phyloP scores from a whole-genome alignment of 2,888 invertebrate species.

The Coelopa pilipes region DNA sequence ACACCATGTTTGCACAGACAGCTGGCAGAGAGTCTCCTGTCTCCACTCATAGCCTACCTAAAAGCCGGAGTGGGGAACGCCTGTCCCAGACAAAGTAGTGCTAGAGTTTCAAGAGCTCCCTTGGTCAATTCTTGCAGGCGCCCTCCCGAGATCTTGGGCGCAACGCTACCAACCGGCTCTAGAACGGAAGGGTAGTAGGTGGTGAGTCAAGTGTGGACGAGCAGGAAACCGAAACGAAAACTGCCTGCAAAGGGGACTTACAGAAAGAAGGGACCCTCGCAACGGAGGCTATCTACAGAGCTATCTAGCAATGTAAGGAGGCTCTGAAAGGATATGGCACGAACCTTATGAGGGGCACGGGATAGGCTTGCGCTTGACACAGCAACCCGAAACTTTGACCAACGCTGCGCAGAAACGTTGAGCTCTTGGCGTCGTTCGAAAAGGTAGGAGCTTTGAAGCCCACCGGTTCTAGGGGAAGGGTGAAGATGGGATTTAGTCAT shows the following conservation, averaged over 20 bases:
- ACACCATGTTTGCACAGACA: background rate
- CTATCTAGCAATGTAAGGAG: too few species aligned
- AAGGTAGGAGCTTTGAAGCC: constrained; percentile 70
- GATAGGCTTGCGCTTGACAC: constrained; percentile 80
- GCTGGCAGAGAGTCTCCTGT: constrained; percentile 32
- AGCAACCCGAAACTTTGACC: constrained; percentile 61
- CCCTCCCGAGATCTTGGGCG: constrained; percentile 67
- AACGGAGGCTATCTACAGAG: background rate
- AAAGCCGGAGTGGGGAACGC: constrained; percentile 70
- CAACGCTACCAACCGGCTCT: constrained; percentile 70
- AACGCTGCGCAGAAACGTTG: constrained; percentile 57
- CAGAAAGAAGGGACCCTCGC: background rate
- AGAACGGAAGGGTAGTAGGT: constrained; percentile 32
- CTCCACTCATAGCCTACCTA: constrained; percentile 63
- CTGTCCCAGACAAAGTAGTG: constrained; percentile 71
- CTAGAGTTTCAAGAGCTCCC: constrained; percentile 49
- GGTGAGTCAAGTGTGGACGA: background rate
- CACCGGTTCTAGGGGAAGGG: constrained; percentile 66
- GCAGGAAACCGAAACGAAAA: constrained; percentile 37
- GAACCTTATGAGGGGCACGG: constrained; percentile 66
- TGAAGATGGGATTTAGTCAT: background rate
- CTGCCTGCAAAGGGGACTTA: constrained; percentile 43
- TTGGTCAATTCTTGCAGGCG: constrained; percentile 69
- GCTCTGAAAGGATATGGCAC: background rate
- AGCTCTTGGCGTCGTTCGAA: constrained; percentile 68